Conservation (phyloP, 2,113 vertebrate genomes). For the Cyrtonyx montezumae region DNA sequence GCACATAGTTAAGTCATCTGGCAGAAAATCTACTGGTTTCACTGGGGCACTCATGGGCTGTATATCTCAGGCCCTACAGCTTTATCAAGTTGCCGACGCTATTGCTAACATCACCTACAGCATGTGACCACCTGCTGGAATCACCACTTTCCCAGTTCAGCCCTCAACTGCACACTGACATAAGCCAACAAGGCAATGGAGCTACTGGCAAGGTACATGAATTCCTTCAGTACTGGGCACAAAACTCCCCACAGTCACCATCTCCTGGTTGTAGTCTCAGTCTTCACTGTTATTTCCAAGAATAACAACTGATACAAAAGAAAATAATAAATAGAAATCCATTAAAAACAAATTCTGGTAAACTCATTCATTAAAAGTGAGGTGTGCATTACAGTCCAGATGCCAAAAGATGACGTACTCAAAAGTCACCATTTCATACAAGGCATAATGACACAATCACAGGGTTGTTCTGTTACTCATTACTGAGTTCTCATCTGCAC, state of each 20-base stretch:
- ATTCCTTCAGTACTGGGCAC: background rate
- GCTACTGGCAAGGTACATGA: background rate
- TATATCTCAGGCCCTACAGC: background rate
- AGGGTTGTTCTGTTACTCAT: constrained; percentile 39
- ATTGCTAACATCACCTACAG: background rate
- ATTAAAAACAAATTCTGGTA: constrained; percentile 25
- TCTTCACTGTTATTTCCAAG: background rate
- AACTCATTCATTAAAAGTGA: constrained; percentile 18
- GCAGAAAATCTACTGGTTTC: background rate
- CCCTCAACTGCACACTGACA: background rate
- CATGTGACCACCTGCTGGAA: background rate
- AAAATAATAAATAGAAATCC: background rate
- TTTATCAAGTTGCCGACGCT: background rate
- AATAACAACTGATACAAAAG: constrained; percentile 1
- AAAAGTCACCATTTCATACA: constrained; percentile 45
- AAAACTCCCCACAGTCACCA: background rate
- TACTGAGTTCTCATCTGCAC: constrained; percentile 32
- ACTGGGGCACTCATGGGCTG: background rate
- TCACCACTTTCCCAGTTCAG: background rate
- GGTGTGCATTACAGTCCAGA: constrained; percentile 21
- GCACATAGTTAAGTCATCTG: background rate
- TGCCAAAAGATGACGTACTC: constrained; percentile 38
- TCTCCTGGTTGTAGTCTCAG: background rate
- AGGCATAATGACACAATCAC: constrained; percentile 33
- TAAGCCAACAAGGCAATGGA: background rate